Conservation (phyloP, 2,797 vertebrate genomes). For the Heliangelus exortis region DNA sequence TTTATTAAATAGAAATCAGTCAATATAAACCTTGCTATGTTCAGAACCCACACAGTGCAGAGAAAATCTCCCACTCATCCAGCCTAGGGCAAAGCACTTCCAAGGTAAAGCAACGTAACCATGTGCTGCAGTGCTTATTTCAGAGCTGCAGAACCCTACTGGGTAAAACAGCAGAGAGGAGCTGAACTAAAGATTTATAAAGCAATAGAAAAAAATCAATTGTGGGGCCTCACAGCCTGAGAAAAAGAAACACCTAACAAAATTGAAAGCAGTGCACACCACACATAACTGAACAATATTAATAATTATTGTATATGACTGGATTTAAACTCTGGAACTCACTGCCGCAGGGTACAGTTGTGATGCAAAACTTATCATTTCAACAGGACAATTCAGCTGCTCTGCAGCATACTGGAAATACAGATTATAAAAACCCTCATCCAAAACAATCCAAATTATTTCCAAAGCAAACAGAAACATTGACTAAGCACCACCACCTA, state of each 20-base stretch:
- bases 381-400: background rate
- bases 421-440: background rate
- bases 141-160: background rate
- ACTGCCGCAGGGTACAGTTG: background rate
- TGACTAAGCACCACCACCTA: background rate
- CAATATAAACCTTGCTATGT: constrained; percentile 53
- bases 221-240: background rate
- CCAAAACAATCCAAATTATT: background rate
- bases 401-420: background rate
- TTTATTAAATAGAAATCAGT: constrained; percentile 61
- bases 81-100: constrained; percentile 20
- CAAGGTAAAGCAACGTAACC: constrained; percentile 17
- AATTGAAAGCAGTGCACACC: background rate
- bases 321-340: background rate
- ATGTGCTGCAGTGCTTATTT: background rate
- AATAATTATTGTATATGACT: background rate
- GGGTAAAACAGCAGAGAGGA: background rate
- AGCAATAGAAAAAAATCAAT: background rate
- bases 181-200: background rate
- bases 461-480: background rate
- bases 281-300: background rate
- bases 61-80: constrained; percentile 32
- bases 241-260: background rate
- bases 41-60: constrained; percentile 36
- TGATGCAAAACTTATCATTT: background rate